These are phyloP conservation scores for Platyscapa corneri DNA, from an alignment of 1,140 invertebrate genomes.

Conservation along the genomic window DNA sequence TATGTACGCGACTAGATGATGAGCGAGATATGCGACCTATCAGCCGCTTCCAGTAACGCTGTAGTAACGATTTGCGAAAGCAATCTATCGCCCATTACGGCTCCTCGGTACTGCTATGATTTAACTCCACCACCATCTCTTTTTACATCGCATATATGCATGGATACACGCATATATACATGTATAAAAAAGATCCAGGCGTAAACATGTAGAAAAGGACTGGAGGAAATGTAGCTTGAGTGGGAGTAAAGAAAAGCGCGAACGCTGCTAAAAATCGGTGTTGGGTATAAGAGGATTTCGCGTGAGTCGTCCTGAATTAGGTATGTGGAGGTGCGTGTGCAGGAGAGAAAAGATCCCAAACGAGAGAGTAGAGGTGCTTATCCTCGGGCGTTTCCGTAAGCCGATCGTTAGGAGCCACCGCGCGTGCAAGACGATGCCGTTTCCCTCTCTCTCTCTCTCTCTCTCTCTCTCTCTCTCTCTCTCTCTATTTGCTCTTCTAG, in stretches of 20 bases:
- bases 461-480: neutral
- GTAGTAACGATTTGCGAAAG: neutral
- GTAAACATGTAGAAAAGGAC: too few relatives aligned
- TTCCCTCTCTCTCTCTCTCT: neutral
- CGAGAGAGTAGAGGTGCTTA: neutral
- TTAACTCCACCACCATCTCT: neutral
- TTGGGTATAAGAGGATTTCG: neutral
- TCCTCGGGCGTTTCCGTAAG: slow-evolving; percentile 66
- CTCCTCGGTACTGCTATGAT: too few relatives aligned
- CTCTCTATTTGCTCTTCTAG: neutral
- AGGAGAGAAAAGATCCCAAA: neutral
- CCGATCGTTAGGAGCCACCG: slow-evolving; percentile 66
- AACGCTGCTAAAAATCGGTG: slow-evolving; percentile 14
- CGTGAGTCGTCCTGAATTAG: slow-evolving; percentile 15
- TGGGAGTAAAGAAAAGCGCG: too few relatives aligned
- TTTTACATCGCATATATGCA: neutral
- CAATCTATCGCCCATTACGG: neutral
- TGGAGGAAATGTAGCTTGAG: too few relatives aligned
- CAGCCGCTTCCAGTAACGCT: too few relatives aligned
- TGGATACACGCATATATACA: neutral
- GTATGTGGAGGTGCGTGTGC: slow-evolving; percentile 1
- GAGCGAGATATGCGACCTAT: neutral
- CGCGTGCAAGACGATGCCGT: slow-evolving; percentile 19
- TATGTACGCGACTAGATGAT: neutral
- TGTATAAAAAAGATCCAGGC: neutral